A percentile compares a stretch with the other conserved stretches of the same genome.
Evolutionary conservation across 2,888 invertebrate genomes (phyloP).

Genomic region (Chydorus sphaericus): DNA sequence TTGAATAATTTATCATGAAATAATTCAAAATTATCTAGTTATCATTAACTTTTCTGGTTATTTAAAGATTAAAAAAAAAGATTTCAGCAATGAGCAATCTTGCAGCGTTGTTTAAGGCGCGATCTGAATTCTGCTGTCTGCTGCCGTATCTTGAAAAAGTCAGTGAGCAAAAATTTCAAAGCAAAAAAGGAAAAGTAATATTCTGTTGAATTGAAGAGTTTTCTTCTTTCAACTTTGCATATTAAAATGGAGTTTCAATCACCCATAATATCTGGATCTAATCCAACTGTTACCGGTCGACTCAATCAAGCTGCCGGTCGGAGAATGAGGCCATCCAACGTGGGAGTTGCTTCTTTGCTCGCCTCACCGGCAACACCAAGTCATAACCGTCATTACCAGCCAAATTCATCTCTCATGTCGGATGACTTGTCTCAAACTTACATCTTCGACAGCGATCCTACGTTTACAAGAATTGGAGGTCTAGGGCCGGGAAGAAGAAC

Average conservation of each 20-base stretch:
- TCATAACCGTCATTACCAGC: not conserved
- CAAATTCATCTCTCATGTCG: not conserved
- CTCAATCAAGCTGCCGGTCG: not conserved
- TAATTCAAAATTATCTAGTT: too few relatives aligned
- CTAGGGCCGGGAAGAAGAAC: not conserved
- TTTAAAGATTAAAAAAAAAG: too few relatives aligned
- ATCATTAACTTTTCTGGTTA: too few relatives aligned
- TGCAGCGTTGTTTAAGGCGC: not conserved
- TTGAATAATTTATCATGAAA: too few relatives aligned
- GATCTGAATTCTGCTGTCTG: not conserved
- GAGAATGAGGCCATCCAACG: not conserved
- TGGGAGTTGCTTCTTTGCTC: not conserved
- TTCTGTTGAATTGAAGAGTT: too few relatives aligned
- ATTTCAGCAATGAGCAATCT: not conserved
- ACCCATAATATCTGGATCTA: not conserved
- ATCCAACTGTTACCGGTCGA: not conserved
- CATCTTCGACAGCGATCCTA: slow-evolving; percentile 1
- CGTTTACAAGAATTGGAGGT: not conserved
- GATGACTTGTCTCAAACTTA: not conserved
- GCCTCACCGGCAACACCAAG: too few relatives aligned
- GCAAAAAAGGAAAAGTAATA: too few relatives aligned
- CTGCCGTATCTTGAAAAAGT: not conserved
- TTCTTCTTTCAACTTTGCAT: too few relatives aligned
- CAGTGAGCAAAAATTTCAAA: not conserved
- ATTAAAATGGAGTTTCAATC: slow-evolving; percentile 3